Base-by-base conservation (phyloP, 2,888 invertebrate species). In the Pheosia gnoma region DNA sequence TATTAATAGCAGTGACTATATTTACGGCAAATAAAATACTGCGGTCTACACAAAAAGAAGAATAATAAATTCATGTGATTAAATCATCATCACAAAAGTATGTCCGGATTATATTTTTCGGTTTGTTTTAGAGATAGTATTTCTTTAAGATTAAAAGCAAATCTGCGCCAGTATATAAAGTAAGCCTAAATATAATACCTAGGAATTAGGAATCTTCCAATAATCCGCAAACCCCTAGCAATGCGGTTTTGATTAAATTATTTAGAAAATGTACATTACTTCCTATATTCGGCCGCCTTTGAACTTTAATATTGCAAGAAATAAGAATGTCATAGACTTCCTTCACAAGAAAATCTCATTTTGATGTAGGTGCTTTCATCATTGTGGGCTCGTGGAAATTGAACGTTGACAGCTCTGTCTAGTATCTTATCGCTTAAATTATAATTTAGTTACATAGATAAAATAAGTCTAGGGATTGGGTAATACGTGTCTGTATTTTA, bases 261-360 rank as follows among this genome's bases (percentile, higher is more conserved):
- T 4, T 49, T 4, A 49, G 49, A 49, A 49, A 49, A 49, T 13
- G 5, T 49, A 11, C 53, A 53, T 53, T 8, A 1, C 37, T 38
- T 36, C 45, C 52, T 60, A 63, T 49, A 58, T 58, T 59, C 52
- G 43, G 62, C 62, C 63, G 62, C 67, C 59, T 61, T 71, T 65
- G 58, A 74, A 69, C 65, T 67, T 67, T 67, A 60, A 61, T 71
- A 63, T 64, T 55, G 55, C 36, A 49, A 52, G 56, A 66, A 49
- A 38, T 37, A 11, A 63, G n/a, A 59, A 36, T 7, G 37, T 54
- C 59, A 54, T 61, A 57, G 56, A 73, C 61, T 67, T 63, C 60
- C 60, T 57, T 61, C 13, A 36, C 2, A 52, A 45, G 39, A 51
- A 62, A 60, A 60, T 71, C 37, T 37, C 10, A 53, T 37, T 53